Conservation (phyloP, 35 echinoderm and acorn worm genomes). For the Ophioderma brevispina region DNA sequence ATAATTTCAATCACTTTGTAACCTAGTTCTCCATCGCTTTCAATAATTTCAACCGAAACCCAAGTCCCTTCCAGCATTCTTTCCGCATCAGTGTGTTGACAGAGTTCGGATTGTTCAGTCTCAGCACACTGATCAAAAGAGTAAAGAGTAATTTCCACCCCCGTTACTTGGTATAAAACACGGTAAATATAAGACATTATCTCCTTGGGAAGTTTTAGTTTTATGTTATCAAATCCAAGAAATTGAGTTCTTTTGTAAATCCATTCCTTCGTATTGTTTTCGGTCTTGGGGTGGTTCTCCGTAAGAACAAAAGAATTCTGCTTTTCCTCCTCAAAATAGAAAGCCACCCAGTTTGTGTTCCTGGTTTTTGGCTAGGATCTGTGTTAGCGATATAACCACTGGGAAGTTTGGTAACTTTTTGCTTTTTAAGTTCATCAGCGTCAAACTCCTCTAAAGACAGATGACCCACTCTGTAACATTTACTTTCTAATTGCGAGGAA, state of each 20-base stretch:
- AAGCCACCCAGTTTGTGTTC: conserved; percentile 44
- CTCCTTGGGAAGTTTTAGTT: neutral
- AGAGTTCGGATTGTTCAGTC: neutral
- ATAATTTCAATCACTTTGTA: conserved; percentile 52
- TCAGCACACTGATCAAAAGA: conserved; percentile 42
- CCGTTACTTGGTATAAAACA: conserved; percentile 8
- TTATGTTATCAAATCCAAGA: too few relatives aligned
- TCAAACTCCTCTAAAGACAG: conserved; percentile 39
- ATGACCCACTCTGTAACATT: neutral
- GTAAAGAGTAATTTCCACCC: conserved; percentile 43
- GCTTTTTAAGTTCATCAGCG: conserved; percentile 51
- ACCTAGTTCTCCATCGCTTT: conserved; percentile 65
- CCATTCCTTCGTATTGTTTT: too few relatives aligned
- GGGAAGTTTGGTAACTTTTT: neutral
- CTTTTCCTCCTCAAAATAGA: conserved; percentile 20
- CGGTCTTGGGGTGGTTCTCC: conserved; percentile 32
- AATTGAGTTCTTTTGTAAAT: too few relatives aligned
- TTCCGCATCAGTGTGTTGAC: conserved; percentile 40
- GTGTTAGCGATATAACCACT: conserved; percentile 29
- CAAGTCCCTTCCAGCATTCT: conserved; percentile 51
- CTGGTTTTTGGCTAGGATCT: conserved; percentile 26
- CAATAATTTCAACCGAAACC: conserved; percentile 57
- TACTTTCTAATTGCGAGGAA: conserved; percentile 13
- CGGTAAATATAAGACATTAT: conserved; percentile 16
- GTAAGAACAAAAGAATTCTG: conserved; percentile 54